Evolutionary conservation across 2,113 vertebrate genomes (phyloP).

Genomic region (Rhegmatorhina hoffmannsi): DNA sequence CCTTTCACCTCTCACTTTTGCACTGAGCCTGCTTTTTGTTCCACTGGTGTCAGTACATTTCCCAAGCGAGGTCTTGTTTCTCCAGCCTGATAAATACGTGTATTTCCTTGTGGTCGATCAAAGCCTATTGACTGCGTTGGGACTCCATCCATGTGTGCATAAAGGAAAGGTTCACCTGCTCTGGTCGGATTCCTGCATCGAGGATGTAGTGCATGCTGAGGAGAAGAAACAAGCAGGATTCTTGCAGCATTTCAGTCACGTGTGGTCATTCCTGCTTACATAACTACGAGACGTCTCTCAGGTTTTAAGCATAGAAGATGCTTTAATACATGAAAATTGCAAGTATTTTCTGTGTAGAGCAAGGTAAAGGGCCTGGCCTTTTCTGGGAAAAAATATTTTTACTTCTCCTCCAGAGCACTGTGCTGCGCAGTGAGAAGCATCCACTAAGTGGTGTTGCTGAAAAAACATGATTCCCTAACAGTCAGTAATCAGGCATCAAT

Average conservation of each 20-base stretch:
- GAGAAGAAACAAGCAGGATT: neutral
- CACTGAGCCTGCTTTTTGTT: slow-evolving; percentile 44
- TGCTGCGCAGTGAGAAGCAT: neutral
- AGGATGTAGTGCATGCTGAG: neutral
- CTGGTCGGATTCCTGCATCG: neutral
- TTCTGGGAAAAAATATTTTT: neutral
- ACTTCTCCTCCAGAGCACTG: rapidly evolving
- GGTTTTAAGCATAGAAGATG: neutral
- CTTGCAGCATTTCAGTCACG: neutral
- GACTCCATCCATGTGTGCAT: neutral
- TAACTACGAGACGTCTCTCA: neutral
- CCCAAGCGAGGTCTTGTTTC: neutral
- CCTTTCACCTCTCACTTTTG: slow-evolving; percentile 45
- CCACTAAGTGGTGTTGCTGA: neutral
- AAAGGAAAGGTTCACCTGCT: neutral
- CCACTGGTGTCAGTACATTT: neutral
- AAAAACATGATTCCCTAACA: neutral
- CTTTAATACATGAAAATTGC: neutral
- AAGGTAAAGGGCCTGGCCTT: neutral
- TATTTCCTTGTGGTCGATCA: neutral
- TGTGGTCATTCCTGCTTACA: neutral
- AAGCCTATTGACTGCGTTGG: neutral
- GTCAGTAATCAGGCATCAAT: neutral
- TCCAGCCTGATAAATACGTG: neutral
- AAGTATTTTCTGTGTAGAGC: neutral